Evolutionary conservation across 53 echinoderm and acorn worm genomes (phyloP).

Genomic region (Stichopus horrens): DNA sequence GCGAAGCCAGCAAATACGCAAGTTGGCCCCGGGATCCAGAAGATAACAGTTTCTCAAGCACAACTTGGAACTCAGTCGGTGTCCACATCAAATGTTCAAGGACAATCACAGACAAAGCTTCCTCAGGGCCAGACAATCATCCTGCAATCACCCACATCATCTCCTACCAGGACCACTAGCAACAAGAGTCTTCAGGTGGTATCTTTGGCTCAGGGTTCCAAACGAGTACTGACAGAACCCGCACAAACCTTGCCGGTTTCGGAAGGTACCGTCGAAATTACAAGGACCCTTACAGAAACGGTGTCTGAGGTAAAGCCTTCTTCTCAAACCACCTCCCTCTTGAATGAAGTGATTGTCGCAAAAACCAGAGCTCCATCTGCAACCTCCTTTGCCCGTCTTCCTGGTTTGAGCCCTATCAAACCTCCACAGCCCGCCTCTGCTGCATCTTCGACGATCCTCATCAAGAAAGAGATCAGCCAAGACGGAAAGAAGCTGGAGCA

Average conservation of each 20-base stretch:
- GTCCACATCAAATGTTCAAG: background rate
- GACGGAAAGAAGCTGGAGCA: background rate
- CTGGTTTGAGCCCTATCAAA: slow-evolving; percentile 35
- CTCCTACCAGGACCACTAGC: slow-evolving; percentile 4
- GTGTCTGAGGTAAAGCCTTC: background rate
- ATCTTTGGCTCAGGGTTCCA: slow-evolving; percentile 11
- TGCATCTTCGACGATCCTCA: background rate
- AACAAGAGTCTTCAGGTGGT: slow-evolving; percentile 18
- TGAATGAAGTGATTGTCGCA: slow-evolving; percentile 36
- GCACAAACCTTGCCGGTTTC: slow-evolving; percentile 40
- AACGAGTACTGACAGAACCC: slow-evolving; percentile 24
- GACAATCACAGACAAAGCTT: slow-evolving; percentile 51
- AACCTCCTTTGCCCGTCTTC: slow-evolving; percentile 1
- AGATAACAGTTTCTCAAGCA: slow-evolving; percentile 56
- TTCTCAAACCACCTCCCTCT: background rate
- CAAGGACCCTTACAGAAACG: slow-evolving; percentile 27
- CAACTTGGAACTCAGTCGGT: slow-evolving; percentile 38
- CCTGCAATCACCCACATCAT: slow-evolving; percentile 56
- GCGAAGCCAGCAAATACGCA: slow-evolving; percentile 69
- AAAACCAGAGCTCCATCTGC: slow-evolving; percentile 2
- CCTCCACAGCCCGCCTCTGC: background rate
- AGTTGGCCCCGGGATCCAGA: slow-evolving; percentile 72
- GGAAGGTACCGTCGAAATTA: slow-evolving; percentile 40
- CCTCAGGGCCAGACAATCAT: slow-evolving; percentile 56
- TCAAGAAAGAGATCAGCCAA: slow-evolving; percentile 25